Conservation (phyloP, 2,888 invertebrate species). For the Sinotaia quadrata region DNA sequence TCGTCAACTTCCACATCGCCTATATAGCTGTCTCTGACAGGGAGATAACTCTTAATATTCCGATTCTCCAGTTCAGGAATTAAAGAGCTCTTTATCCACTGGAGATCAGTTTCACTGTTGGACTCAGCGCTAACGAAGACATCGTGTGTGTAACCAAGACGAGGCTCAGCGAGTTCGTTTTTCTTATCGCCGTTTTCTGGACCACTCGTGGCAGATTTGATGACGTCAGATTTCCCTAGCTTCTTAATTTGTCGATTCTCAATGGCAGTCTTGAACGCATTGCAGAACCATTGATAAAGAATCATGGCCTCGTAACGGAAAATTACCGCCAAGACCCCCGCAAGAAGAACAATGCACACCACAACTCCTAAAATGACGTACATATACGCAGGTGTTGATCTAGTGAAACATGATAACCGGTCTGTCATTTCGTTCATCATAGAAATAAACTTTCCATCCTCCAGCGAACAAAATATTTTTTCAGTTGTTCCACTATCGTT, state of each 20-base stretch:
- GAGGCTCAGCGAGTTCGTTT: too few species aligned
- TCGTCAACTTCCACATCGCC: constrained; percentile 18
- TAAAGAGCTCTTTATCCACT: constrained; percentile 7
- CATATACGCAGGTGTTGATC: neutral
- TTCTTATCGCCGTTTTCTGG: too few species aligned
- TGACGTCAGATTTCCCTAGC: too few species aligned
- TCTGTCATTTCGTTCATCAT: neutral
- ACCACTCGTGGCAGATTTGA: too few species aligned
- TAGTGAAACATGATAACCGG: neutral
- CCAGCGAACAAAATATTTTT: neutral
- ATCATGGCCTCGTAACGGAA: constrained; percentile 15
- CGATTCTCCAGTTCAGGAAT: neutral
- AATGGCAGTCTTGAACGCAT: too few species aligned
- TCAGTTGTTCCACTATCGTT: neutral
- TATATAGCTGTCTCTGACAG: neutral
- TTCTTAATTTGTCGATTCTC: too few species aligned
- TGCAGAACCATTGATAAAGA: neutral
- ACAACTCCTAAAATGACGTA: neutral
- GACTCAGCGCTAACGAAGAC: constrained; percentile 14
- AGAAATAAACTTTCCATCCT: neutral
- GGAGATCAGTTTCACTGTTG: constrained; percentile 4
- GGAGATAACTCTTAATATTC: neutral
- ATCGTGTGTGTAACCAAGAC: neutral
- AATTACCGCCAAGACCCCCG: neutral
- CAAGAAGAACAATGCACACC: neutral